A percentile compares a stretch with the other conserved stretches of the same genome.
Evolutionary conservation across 2,797 vertebrate species (phyloP).

Genomic region (Phalanger gymnotis): DNA sequence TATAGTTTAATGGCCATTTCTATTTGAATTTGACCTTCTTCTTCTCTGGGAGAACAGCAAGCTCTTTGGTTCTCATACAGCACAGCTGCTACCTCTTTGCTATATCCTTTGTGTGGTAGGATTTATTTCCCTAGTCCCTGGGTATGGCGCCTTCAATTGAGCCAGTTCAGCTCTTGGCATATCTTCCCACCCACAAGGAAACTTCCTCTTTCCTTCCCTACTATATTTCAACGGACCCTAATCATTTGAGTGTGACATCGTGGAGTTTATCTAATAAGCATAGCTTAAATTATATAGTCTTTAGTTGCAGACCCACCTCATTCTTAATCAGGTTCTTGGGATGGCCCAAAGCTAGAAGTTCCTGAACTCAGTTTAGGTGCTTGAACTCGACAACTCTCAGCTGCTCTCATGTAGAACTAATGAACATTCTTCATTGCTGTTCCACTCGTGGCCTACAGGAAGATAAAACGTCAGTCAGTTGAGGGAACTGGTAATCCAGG

Average conservation of each 20-base stretch:
- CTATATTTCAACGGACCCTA: neutral
- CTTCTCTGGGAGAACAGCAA: neutral
- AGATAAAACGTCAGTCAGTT: neutral
- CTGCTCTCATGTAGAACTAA: neutral
- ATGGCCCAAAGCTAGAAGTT: neutral
- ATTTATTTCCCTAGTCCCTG: neutral
- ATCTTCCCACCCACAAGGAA: neutral
- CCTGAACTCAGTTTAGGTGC: neutral
- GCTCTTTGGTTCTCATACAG: neutral
- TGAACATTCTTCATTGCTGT: neutral
- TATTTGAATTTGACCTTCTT: neutral
- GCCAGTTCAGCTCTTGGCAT: neutral
- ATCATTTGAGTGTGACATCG: neutral
- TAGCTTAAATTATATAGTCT: neutral
- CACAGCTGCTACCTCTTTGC: neutral
- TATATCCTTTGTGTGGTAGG: neutral
- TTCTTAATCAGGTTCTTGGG: neutral
- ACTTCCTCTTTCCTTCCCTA: neutral
- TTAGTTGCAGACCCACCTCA: neutral
- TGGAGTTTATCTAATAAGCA: neutral
- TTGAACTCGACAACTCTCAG: neutral
- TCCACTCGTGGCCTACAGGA: neutral
- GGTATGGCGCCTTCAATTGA: neutral
- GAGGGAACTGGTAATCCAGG: neutral
- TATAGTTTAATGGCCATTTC: neutral